Evolutionary conservation across 2,113 vertebrate species (phyloP).

Genomic region (Catharus minimus): DNA sequence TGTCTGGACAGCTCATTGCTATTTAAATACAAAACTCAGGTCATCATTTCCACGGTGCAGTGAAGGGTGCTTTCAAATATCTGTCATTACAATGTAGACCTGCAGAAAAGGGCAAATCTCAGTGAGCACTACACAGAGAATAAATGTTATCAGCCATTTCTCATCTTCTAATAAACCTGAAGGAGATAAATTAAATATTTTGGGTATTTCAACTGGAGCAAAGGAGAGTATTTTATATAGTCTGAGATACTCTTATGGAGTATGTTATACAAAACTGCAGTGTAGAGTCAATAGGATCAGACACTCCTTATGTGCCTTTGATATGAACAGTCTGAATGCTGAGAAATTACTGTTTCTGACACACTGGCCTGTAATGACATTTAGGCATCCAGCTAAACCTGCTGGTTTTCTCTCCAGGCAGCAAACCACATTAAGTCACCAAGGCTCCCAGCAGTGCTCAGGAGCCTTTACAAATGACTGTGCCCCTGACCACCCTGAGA

Average conservation of each 20-base stretch:
- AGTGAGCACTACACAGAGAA: neutral
- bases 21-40: neutral
- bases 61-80: neutral
- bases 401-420: conserved; percentile 23
- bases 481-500: neutral
- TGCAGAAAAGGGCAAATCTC: neutral
- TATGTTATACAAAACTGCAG: neutral
- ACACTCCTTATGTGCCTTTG: neutral
- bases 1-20: neutral
- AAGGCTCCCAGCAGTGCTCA: neutral
- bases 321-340: neutral
- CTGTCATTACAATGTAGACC: neutral
- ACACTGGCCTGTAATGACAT: neutral
- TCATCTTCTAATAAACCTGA: conserved; percentile 7
- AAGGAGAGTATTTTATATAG: neutral
- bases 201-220: neutral
- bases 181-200: neutral
- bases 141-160: neutral
- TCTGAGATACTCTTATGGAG: neutral
- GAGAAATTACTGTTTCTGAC: conserved; percentile 31
- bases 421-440: neutral
- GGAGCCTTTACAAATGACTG: neutral
- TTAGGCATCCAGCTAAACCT: conserved; percentile 13
- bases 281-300: neutral
- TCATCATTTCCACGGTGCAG: neutral